A percentile compares a stretch with the other conserved stretches of the same genome.
These are phyloP conservation scores for Threskiornis aethiopicus DNA, from an alignment of 2,797 vertebrate genomes.

Conservation along the genomic window DNA sequence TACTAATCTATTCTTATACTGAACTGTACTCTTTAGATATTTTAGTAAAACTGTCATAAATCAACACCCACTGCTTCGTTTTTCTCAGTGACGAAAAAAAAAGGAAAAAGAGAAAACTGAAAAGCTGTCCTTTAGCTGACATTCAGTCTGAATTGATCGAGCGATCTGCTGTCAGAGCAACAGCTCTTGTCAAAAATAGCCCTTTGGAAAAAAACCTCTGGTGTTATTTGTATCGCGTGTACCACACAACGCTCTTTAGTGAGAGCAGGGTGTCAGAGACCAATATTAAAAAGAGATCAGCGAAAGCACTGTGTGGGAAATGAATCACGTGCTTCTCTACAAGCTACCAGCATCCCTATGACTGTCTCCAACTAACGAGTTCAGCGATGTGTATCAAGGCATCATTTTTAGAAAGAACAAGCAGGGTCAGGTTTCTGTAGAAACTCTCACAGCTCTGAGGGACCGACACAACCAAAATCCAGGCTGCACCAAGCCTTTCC, in stretches of 20 bases:
- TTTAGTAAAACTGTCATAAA: constrained; percentile 67
- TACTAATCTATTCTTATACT: constrained; percentile 68
- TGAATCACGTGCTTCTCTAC: background rate
- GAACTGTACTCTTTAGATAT: constrained; percentile 56
- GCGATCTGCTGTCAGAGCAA: constrained; percentile 32
- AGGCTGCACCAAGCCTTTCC: background rate
- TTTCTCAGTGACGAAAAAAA: constrained; percentile 47
- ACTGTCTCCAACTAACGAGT: constrained; percentile 10
- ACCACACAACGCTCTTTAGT: background rate
- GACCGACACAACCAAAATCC: background rate
- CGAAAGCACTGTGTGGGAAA: background rate
- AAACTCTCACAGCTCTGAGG: background rate
- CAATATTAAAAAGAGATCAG: background rate
- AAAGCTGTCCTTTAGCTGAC: constrained; percentile 49
- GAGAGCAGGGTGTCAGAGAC: background rate
- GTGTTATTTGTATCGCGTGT: background rate
- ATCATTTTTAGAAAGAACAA: constrained; percentile 37
- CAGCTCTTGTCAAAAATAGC: constrained; percentile 55
- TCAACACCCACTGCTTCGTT: constrained; percentile 50
- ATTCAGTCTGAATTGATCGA: constrained; percentile 59
- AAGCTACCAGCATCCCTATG: background rate
- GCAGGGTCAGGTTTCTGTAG: background rate
- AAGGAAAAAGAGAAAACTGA: background rate
- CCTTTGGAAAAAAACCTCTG: constrained; percentile 19
- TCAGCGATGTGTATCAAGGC: constrained; percentile 16